Conservation (phyloP, 2,113 vertebrate species). For the Ptyas mucosa region DNA sequence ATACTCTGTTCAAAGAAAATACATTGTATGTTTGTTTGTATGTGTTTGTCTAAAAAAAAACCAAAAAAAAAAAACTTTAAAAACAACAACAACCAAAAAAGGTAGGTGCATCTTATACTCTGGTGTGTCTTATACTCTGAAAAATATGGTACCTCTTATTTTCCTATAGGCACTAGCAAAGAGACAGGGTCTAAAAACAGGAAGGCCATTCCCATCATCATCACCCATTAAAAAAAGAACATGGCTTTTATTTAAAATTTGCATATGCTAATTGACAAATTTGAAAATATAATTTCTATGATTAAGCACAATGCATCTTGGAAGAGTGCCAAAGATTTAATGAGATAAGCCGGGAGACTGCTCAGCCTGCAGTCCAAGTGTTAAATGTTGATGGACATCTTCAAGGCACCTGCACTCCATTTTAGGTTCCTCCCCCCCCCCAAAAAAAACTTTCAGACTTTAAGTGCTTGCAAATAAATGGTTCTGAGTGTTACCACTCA, state of each 20-base stretch:
- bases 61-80: too few species aligned
- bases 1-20: too few species aligned
- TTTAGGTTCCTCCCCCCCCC: accelerated
- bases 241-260: not conserved
- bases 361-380: not conserved
- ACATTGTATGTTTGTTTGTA: too few species aligned
- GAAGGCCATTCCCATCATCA: not conserved
- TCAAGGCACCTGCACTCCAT: not conserved
- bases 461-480: not conserved
- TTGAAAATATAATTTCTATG: not conserved
- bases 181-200: not conserved
- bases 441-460: not conserved
- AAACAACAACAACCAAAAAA: too few species aligned
- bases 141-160: too few species aligned
- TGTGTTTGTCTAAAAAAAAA: too few species aligned
- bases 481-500: not conserved
- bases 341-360: not conserved
- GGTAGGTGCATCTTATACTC: too few species aligned
- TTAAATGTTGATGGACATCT: not conserved
- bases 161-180: not conserved
- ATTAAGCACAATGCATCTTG: not conserved
- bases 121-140: too few species aligned
- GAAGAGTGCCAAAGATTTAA: not conserved
- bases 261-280: not conserved
- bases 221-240: not conserved